Evolutionary conservation across 1,140 invertebrate species (phyloP), one percentile per base, ranked within the genome.

Genomic region (Drosophila mojavensis): DNA sequence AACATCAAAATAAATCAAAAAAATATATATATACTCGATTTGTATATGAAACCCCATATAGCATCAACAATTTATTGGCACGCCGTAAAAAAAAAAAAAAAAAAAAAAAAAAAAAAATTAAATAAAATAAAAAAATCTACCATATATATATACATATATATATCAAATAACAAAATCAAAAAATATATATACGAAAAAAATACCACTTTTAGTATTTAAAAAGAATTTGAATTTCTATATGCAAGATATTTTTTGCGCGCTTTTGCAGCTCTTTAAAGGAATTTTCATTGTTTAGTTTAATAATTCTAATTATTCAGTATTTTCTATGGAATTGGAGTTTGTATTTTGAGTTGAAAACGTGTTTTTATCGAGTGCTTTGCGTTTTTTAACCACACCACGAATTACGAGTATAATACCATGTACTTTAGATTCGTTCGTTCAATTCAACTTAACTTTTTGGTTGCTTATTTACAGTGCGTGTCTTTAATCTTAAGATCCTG

Each of bases 381-480:
- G 45, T 60, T 81, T 48, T 41, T 45, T 61, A 9, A 71, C 79
- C 81, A 85, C 83, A 85, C 82, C 83, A 85, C 82, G 79, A 85
- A 85, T 41, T 55, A 43, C 56, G 24, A 68, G 62, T 75, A 47
- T 15, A 45, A 56, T 69, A 51, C 48, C 53, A 45, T 59, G 26
- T 56, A 61, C 28, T 60, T 48, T 45, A 58, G 39, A 58, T 45
- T 28, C 39, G 39, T 58, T 45, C 36, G 36, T 39, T 39, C 36
- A 4, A 39, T 39, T 39, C n/a, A 17, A 45, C 43, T 4, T 48
- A 13, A 30, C 45, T 20, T 11, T 43, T 48, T 15, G 15, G 7
- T 47, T 48, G 15, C 9, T 47, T 48, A 24, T 15, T 33, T 47
- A 47, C 43, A 30, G 43, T 60, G 58, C 58, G 58, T 60, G 58